These are phyloP conservation scores for Loripinus fragilis DNA, from an alignment of 2,888 invertebrate species.

Conservation along the genomic window DNA sequence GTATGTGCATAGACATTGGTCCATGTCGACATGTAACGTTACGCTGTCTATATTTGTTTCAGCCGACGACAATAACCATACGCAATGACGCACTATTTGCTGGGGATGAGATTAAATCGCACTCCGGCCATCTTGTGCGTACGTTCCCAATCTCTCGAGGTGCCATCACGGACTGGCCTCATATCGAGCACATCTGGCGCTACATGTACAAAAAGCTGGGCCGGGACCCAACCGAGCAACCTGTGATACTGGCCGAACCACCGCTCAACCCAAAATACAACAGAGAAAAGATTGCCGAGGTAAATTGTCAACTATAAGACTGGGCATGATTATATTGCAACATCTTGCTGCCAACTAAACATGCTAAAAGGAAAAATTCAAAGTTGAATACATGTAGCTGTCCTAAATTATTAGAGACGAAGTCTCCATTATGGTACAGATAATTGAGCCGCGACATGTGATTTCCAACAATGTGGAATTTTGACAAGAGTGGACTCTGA, in stretches of 20 bases:
- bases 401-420: too few relatives aligned
- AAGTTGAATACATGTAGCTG: too few relatives aligned
- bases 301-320: too few relatives aligned
- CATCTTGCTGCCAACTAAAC: too few relatives aligned
- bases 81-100: conserved; percentile 17
- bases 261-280: conserved; percentile 43
- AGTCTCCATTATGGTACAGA: too few relatives aligned
- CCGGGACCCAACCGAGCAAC: conserved; percentile 20
- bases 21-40: too few relatives aligned
- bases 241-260: conserved; percentile 36
- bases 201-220: conserved; percentile 26
- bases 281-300: conserved; percentile 30
- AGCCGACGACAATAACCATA: conserved; percentile 37
- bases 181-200: conserved; percentile 31
- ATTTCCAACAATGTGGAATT: too few relatives aligned
- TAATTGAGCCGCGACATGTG: too few relatives aligned
- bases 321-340: too few relatives aligned
- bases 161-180: conserved; percentile 32
- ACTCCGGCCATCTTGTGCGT: conserved; percentile 32
- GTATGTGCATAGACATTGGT: too few relatives aligned
- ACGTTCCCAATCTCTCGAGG: conserved; percentile 45
- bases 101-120: conserved; percentile 28
- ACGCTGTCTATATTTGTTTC: background rate
- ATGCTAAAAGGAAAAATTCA: too few relatives aligned
- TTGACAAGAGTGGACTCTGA: too few relatives aligned